These are phyloP conservation scores for Imbricaverruca yamaguchii DNA, from an alignment of 2,888 invertebrate species.

Conservation along the genomic window DNA sequence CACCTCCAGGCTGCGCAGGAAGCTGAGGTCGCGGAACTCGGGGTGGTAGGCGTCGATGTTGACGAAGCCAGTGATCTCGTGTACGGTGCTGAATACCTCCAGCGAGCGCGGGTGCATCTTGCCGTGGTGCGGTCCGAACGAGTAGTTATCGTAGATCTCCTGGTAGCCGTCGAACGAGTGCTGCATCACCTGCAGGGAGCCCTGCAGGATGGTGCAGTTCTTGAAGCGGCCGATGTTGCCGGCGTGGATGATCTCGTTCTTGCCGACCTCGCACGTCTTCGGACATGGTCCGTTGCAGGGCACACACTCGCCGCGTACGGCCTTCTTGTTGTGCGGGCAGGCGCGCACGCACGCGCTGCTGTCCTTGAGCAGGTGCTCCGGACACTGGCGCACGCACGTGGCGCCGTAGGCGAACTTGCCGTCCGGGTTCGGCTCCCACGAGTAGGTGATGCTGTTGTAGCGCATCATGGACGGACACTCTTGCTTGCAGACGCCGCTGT, in stretches of 20 bases:
- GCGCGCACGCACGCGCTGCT: constrained; percentile 88
- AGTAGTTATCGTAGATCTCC: constrained; percentile 66
- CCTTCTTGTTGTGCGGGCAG: constrained; percentile 81
- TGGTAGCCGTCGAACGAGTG: constrained; percentile 84
- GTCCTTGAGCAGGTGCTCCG: constrained; percentile 84
- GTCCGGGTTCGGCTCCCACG: constrained; percentile 84
- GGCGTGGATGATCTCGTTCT: constrained; percentile 57
- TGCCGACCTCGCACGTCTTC: constrained; percentile 70
- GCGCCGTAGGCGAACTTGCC: constrained; percentile 95
- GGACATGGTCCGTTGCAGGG: constrained; percentile 93
- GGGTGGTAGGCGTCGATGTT: constrained; percentile 81
- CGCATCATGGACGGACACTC: constrained; percentile 91
- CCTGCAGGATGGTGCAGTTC: constrained; percentile 91
- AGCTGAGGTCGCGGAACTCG: constrained; percentile 78
- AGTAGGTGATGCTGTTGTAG: constrained; percentile 83
- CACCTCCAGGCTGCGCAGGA: constrained; percentile 83
- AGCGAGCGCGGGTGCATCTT: constrained; percentile 77
- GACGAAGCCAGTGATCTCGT: constrained; percentile 85
- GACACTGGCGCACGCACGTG: constrained; percentile 92
- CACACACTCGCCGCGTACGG: constrained; percentile 81
- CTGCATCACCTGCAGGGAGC: constrained; percentile 79
- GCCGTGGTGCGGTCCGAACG: constrained; percentile 67
- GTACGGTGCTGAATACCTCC: constrained; percentile 81
- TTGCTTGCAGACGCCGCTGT: constrained; percentile 91
- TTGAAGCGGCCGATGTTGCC: constrained; percentile 80